A percentile compares a stretch with the other conserved stretches of the same genome.
Conservation (phyloP, 2,797 vertebrate species). For the Peromyscus melanophrys region DNA sequence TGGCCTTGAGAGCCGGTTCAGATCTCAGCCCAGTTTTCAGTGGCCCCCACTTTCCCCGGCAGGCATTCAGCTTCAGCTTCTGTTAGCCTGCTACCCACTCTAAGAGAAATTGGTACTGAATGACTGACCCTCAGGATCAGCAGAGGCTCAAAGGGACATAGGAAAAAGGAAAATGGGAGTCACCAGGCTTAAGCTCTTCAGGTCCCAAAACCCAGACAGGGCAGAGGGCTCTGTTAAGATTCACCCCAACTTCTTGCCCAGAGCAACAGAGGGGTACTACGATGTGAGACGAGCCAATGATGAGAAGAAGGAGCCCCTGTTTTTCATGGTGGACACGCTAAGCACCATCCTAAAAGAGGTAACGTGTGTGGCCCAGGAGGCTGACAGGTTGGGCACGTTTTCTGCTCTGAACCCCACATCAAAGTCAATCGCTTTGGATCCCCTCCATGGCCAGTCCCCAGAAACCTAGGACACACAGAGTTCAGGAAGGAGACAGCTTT, state of each 20-base stretch:
- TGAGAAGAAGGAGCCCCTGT: accelerated
- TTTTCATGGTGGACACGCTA: accelerated
- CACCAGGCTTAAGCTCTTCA: not conserved
- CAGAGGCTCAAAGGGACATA: not conserved
- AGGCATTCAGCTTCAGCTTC: accelerated
- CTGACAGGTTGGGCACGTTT: accelerated
- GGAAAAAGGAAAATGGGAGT: not conserved
- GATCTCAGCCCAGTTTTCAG: not conserved
- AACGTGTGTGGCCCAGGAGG: accelerated
- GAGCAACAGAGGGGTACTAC: not conserved
- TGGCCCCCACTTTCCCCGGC: too few species aligned
- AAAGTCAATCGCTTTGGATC: not conserved
- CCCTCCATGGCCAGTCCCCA: not conserved
- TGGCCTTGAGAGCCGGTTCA: not conserved
- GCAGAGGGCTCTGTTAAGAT: accelerated
- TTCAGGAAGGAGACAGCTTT: not conserved
- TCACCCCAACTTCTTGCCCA: not conserved
- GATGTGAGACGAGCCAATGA: accelerated
- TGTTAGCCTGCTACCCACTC: not conserved
- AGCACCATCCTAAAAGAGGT: not conserved
- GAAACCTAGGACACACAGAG: accelerated
- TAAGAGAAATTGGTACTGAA: accelerated
- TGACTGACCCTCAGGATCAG: not conserved
- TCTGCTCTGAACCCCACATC: not conserved
- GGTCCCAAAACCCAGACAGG: not conserved